phyloP scores from a whole-genome alignment of 2,888 invertebrate genomes.

The Panorpa germanica region DNA sequence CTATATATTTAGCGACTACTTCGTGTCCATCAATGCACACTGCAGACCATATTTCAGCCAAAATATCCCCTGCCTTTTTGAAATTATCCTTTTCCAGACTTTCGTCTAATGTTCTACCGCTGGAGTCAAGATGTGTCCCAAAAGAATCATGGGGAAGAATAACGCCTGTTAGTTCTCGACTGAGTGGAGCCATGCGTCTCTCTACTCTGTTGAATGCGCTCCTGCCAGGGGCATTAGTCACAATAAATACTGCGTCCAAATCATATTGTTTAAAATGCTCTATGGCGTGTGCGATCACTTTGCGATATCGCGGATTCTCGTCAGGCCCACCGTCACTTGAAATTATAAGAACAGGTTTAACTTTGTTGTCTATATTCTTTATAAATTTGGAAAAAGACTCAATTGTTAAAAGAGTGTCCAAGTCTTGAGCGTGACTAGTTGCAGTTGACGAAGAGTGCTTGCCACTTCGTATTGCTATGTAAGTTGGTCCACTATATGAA shows the following conservation, averaged over 20 bases:
- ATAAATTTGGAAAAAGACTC: slow-evolving; percentile 14
- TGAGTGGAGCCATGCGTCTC: slow-evolving; percentile 19
- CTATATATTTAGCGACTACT: slow-evolving; percentile 13
- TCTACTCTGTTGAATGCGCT: slow-evolving; percentile 19
- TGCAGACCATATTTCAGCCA: slow-evolving; percentile 18
- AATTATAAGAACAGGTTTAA: slow-evolving; percentile 15
- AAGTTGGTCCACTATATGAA: slow-evolving; percentile 19
- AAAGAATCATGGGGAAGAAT: slow-evolving; percentile 18
- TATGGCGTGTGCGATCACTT: slow-evolving; percentile 13
- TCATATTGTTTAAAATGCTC: slow-evolving; percentile 14
- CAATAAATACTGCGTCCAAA: slow-evolving; percentile 15
- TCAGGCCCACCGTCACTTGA: slow-evolving; percentile 15
- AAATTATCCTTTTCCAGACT: slow-evolving; percentile 19
- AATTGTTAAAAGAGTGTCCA: too few species aligned
- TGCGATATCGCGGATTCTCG: slow-evolving; percentile 15
- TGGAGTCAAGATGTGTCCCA: slow-evolving; percentile 16
- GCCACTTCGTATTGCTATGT: slow-evolving; percentile 16
- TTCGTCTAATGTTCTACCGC: slow-evolving; percentile 16
- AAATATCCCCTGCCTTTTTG: slow-evolving; percentile 16
- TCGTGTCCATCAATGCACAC: slow-evolving; percentile 15
- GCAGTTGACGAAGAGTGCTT: slow-evolving; percentile 13
- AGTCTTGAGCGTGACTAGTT: slow-evolving; percentile 11
- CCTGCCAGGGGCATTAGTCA: slow-evolving; percentile 19
- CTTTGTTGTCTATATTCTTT: slow-evolving; percentile 8
- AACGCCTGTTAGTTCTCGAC: slow-evolving; percentile 16